Base-by-base conservation (phyloP, 2,797 vertebrate genomes). In the Etheostoma nigrum region DNA sequence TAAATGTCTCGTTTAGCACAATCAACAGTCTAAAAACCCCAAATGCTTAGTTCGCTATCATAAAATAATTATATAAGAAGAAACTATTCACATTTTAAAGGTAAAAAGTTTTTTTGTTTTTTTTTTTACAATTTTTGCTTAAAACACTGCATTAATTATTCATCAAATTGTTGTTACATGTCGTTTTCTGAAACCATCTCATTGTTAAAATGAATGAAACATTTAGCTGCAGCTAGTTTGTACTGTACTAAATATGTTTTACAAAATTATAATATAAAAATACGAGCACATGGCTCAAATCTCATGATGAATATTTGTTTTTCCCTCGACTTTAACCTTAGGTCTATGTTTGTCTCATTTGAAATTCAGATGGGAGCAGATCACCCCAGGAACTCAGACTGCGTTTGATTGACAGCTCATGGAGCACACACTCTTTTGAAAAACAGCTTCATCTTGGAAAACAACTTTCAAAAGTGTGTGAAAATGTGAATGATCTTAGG, bases 391-490 rank as follows among this genome's bases (percentile, higher is more conserved):
- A 69, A 58, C 59, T 45, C 52, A 1, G 58, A 11, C 54, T 21
- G 1, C 16, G 1, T 53, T 72, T 88, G 88, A 88, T 15, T 85
- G 88, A 77, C 87, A 86, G 74, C 62, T 66, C 33, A 6, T 4
- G 36, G 55, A 68, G 81, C 51, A 25, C 70, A 27, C 23, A 6
- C n/a, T 7, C 27, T 49, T 74, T 61, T 57, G 64, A 83, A 85
- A 77, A 84, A 74, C 64, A 75, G 60, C 68, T 62, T 48, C 58
- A 40, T 79, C 60, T 71, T 45, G 47, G 86, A 86, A 40, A 89
- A 86, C 75, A 87, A n/a, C 74, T 84, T 83, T 89, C 67, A 83
- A 61, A 90, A 59, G 82, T 88, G 63, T 80, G 86, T 88, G 85
- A 55, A 83, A 83, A 91, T 90, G 66, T 48, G 67, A 76, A 76